Base-by-base conservation (phyloP, 2,797 vertebrate species). In the Syncerus caffer region DNA sequence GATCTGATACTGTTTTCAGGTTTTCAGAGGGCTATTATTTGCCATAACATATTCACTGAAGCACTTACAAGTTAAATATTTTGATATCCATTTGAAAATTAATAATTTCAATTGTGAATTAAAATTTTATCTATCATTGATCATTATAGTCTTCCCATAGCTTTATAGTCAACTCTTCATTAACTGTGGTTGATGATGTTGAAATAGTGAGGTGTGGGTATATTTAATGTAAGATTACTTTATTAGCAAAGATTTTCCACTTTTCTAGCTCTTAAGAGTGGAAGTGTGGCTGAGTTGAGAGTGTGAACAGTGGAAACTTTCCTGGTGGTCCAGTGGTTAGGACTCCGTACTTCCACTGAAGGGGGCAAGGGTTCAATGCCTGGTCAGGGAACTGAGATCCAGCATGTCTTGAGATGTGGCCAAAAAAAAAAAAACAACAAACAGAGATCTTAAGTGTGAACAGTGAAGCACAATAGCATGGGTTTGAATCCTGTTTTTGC, bases 51-150 rank as follows among this genome's bases (percentile, higher is more conserved):
- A 87, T 34, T 85, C 29, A 76, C 38, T 85, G 34, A 94, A 90
- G 31, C 55, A 57, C 14, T 90, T 79, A 64, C 0, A 71, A 60
- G 50, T 87, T 97, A 29, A 60, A 31, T 87, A 51, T 78, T 96
- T 93, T 90, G 12, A 47, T 95, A 42, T 16, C 64, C 82, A n/a
- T 94, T 78, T 92, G 86, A 97, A 51, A 96, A 93, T 74, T 38
- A 95, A 85, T 93, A 45, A 91, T 25, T 89, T 94, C 27, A 58
- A 5, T 74, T 71, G 31, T 83, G 34, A 62, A 34, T 84, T 95
- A 96, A 90, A 67, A 23, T 89, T 92, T 92, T 64, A 93, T 64
- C 34, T 92, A 2, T 60, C 17, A 38, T 51, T 84, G 38, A 92
- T 93, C 29, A 88, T 89, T 86, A 85, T 42, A 83, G 8, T 51